These are phyloP conservation scores for Spilosoma lubricipeda DNA, from an alignment of 2,888 invertebrate species.

Conservation along the genomic window DNA sequence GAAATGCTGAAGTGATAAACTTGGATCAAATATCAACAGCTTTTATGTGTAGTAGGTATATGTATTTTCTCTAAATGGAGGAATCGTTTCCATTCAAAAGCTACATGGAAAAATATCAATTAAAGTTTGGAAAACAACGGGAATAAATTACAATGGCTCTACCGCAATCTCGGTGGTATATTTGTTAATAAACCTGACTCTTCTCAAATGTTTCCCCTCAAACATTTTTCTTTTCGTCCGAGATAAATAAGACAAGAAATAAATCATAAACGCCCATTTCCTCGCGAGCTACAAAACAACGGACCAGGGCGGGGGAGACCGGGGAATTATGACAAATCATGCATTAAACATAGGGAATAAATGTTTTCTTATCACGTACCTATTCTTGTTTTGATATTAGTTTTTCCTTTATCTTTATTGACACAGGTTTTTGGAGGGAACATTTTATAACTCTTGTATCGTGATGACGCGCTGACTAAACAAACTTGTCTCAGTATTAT, in stretches of 20 bases:
- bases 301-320: slow-evolving; percentile 75
- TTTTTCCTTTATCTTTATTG: slow-evolving; percentile 86
- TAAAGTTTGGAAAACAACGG: slow-evolving; percentile 28
- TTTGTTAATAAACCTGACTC: slow-evolving; percentile 77
- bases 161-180: slow-evolving; percentile 66
- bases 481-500: slow-evolving; percentile 41
- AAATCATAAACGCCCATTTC: slow-evolving; percentile 84
- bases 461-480: slow-evolving; percentile 65
- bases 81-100: slow-evolving; percentile 31
- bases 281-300: slow-evolving; percentile 82
- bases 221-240: slow-evolving; percentile 75
- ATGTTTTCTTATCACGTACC: slow-evolving; percentile 87
- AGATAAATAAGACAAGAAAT: slow-evolving; percentile 83
- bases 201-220: slow-evolving; percentile 69
- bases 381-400: slow-evolving; percentile 86
- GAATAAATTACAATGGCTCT: slow-evolving; percentile 63
- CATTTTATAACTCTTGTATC: slow-evolving; percentile 74
- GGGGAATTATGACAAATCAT: slow-evolving; percentile 86
- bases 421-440: slow-evolving; percentile 83
- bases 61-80: slow-evolving; percentile 12
- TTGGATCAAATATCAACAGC: slow-evolving; percentile 7
- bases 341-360: slow-evolving; percentile 87
- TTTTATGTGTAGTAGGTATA: not conserved
- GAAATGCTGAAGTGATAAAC: not conserved
- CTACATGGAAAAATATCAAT: slow-evolving; percentile 28